phyloP scores from a whole-genome alignment of 1,140 invertebrate genomes.

The Odontomachus brunneus region DNA sequence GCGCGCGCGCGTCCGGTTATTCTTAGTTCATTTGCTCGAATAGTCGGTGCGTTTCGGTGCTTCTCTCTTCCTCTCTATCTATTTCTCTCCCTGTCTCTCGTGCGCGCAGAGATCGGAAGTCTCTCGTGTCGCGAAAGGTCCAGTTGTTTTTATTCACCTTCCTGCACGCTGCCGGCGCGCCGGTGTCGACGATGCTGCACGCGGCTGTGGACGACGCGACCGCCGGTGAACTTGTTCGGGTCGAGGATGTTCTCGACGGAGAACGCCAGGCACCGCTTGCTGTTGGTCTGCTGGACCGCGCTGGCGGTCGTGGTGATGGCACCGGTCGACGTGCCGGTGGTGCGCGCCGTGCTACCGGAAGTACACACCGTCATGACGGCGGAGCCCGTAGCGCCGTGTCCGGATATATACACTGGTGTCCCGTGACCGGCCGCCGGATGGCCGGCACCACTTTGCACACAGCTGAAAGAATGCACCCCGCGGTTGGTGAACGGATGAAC shows the following conservation, averaged over 20 bases:
- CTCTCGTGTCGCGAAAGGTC: too few species aligned
- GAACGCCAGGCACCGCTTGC: slow-evolving; percentile 89
- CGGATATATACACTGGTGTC: slow-evolving; percentile 69
- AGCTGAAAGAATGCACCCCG: slow-evolving; percentile 76
- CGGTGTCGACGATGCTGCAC: slow-evolving; percentile 81
- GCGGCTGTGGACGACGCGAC: slow-evolving; percentile 76
- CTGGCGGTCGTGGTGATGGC: slow-evolving; percentile 77
- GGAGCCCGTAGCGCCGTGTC: slow-evolving; percentile 75
- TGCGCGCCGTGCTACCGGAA: slow-evolving; percentile 68
- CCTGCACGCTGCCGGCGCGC: slow-evolving; percentile 84
- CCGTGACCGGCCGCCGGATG: slow-evolving; percentile 61
- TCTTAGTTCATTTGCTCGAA: slow-evolving; percentile 32
- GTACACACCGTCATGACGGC: slow-evolving; percentile 76
- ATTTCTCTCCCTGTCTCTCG: too few species aligned
- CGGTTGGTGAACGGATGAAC: slow-evolving; percentile 76
- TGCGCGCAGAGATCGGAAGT: too few species aligned
- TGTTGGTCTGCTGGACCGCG: slow-evolving; percentile 71
- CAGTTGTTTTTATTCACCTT: slow-evolving; percentile 80
- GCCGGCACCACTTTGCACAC: slow-evolving; percentile 76
- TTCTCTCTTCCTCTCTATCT: too few species aligned
- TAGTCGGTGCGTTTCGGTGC: not conserved
- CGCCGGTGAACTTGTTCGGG: slow-evolving; percentile 95
- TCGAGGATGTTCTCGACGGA: slow-evolving; percentile 97
- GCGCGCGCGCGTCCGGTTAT: slow-evolving; percentile 2
- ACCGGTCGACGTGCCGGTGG: slow-evolving; percentile 65